Evolutionary conservation across 2,888 invertebrate genomes (phyloP), one percentile per base, ranked within the genome.

Genomic region (Deroplatys truncata): DNA sequence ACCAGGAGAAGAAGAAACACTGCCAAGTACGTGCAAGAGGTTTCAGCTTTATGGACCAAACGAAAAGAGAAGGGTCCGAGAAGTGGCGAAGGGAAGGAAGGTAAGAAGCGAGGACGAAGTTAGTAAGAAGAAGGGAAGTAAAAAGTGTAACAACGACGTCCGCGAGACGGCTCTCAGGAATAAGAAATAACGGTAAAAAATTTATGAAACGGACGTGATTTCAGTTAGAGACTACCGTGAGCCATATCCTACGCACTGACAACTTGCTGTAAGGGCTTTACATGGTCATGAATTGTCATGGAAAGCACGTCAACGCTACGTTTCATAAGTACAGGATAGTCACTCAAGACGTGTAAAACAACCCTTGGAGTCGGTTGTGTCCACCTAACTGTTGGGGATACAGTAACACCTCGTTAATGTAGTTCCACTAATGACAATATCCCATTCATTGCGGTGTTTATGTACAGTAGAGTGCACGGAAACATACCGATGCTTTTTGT

Each of bases 201-300:
- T 89, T 88, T 89, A 89, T 89, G 89, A 89, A 90, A 82, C 82
- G 82, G 82, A 90, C 90, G 90, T 88, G 90, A 88, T 85, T 88
- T 90, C 88, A 72, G 56, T 72, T 72, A 72, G 56, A 72, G 56
- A 16, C 82, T 88, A 7, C 56, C 20, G 56, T 20, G 56, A 16
- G 56, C 56, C 56, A 20, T 35, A 35, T 35, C 35, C 35, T 35
- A 8, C 35, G 35, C 35, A 35, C 35, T 43, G 10, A 10, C 43
- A 43, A 43, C 43, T 15, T 72, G 56, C 56, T 72, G 25, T 20
- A 72, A 72, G 56, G 7, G 5, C 5, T 7, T 72, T 25, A 72
- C 20, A 72, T 72, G 35, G 35, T 8, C 35, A 35, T 35, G 35
- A 35, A 35, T 35, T 35, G 56, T 56, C 56, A 56, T 56, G 56